These are phyloP conservation scores for Eristalis arbustorum DNA, from an alignment of 2,888 invertebrate species.

Conservation along the genomic window DNA sequence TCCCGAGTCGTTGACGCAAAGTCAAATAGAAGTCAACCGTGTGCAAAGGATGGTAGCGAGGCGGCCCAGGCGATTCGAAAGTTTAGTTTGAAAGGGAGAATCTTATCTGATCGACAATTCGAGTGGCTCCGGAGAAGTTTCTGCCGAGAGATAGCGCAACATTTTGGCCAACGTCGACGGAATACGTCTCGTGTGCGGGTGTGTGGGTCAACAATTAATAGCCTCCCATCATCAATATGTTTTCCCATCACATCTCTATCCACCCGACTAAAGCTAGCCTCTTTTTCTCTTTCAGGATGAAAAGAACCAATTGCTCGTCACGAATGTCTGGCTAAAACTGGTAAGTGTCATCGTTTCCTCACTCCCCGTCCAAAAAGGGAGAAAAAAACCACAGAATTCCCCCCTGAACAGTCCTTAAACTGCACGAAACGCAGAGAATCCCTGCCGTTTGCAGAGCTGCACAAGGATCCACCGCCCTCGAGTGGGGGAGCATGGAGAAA, in stretches of 20 bases:
- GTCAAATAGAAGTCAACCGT: neutral
- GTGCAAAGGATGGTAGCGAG: neutral
- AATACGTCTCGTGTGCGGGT: too few species aligned
- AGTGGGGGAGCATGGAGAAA: slow-evolving; percentile 30
- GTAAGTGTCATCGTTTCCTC: slow-evolving; percentile 72
- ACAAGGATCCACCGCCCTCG: slow-evolving; percentile 6
- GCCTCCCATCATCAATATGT: slow-evolving; percentile 11
- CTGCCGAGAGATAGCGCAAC: neutral
- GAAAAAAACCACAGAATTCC: neutral
- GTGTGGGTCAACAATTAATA: neutral
- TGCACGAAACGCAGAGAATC: neutral
- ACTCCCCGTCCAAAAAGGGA: too few species aligned
- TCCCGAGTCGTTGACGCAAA: neutral
- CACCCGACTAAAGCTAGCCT: neutral
- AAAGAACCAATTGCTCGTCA: slow-evolving; percentile 96
- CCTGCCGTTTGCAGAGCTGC: neutral
- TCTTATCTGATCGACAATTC: neutral
- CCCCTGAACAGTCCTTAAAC: neutral
- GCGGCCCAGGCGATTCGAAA: neutral
- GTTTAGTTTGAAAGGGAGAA: neutral
- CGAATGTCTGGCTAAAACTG: slow-evolving; percentile 94
- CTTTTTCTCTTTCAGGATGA: slow-evolving; percentile 85
- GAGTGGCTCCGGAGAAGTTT: neutral
- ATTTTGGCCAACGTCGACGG: too few species aligned
- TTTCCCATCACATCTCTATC: neutral